Evolutionary conservation across 1,140 invertebrate genomes (phyloP), one percentile per base, ranked within the genome.

Genomic region (Vanessa atalanta): DNA sequence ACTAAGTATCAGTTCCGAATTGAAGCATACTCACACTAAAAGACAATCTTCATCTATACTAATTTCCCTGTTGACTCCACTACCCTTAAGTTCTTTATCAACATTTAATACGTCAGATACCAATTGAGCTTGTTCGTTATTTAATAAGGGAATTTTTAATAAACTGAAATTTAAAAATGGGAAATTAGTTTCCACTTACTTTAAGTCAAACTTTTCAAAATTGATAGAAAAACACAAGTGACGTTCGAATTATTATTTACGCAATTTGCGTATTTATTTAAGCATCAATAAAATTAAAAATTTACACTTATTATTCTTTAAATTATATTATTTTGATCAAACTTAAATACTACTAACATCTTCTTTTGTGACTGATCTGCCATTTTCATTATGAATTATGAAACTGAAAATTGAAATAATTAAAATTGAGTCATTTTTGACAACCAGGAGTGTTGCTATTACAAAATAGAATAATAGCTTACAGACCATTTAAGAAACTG

Each of bases 61-160:
- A 37, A 90, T 78, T 48, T 72, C 63, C 73, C 84, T 85, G 31
- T 77, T 65, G 4, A 89, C 79, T 60, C 76, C 79, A 83, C 83
- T 86, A 65, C 85, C 80, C 78, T 88, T 90, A 26, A 90, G 70
- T 75, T 92, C 90, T 61, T 85, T 86, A 57, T 92, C 90, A 13
- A 92, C 85, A 70, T 79, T 82, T 65, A 92, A 75, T 16, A 92
- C 84, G 65, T 91, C 82, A 74, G 76, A 81, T 37, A 83, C 85
- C 55, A 64, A 48, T 70, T 63, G 55, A 67, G 87, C 85, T 51
- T 78, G 67, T 63, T 83, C 78, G 11, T 65, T 31, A 37, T 81
- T 80, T 68, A 74, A 68, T 71, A 91, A 89, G 15, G 89, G 89
- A 71, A 91, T 84, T 57, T 51, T 81, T 47, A 88, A 53, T 50